Conservation (phyloP, 2,113 vertebrate species). For the Oncorhynchus gorbuscha region DNA sequence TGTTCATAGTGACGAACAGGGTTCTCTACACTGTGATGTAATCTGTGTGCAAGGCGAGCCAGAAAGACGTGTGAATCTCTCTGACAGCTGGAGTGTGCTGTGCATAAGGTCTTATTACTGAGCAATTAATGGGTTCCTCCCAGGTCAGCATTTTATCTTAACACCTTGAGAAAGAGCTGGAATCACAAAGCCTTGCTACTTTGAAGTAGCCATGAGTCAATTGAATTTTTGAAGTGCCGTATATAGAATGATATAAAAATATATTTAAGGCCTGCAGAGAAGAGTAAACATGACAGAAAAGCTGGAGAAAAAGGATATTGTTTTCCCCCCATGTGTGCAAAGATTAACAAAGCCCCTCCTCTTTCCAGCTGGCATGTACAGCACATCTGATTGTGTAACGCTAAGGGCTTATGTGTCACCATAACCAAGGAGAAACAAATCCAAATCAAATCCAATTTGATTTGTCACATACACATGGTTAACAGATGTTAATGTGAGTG, state of each 20-base stretch:
- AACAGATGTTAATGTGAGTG: too few relatives aligned
- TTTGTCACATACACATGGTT: too few relatives aligned
- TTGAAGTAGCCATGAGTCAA: neutral
- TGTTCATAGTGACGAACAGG: too few relatives aligned
- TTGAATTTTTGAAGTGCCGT: neutral
- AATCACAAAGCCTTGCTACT: neutral
- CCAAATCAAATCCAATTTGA: too few relatives aligned
- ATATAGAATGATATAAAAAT: neutral
- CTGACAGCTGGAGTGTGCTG: too few relatives aligned
- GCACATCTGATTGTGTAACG: slow-evolving; percentile 63
- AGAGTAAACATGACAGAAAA: slow-evolving; percentile 5
- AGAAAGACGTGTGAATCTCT: too few relatives aligned
- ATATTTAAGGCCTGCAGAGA: neutral
- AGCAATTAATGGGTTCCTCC: neutral
- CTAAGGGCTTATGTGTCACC: slow-evolving; percentile 48
- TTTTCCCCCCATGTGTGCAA: slow-evolving; percentile 2
- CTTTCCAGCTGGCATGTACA: slow-evolving; percentile 66
- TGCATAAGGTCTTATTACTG: neutral
- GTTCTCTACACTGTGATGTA: too few relatives aligned
- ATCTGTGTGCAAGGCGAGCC: too few relatives aligned
- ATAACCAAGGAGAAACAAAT: slow-evolving; percentile 18
- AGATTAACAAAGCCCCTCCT: slow-evolving; percentile 61
- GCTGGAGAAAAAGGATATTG: slow-evolving; percentile 4
- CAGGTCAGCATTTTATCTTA: neutral
- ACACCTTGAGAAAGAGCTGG: neutral